phyloP scores from a whole-genome alignment of 2,113 vertebrate genomes.

The Sigmodon hispidus region DNA sequence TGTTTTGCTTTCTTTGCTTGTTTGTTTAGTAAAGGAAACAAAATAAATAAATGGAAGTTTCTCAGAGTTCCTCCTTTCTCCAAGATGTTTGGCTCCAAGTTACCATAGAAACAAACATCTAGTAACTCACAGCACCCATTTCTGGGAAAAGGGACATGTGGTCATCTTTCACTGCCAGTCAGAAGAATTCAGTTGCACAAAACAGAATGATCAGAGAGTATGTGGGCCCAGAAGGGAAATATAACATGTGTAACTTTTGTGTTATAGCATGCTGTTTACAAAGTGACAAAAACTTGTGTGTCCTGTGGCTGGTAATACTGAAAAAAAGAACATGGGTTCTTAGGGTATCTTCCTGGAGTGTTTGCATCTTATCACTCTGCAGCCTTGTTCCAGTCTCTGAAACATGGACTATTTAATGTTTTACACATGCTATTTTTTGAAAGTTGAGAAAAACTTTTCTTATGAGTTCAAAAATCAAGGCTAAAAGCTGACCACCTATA shows the following conservation, averaged over 20 bases:
- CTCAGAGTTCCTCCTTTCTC: not conserved
- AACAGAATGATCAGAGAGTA: not conserved
- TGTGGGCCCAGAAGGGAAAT: not conserved
- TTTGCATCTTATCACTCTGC: not conserved
- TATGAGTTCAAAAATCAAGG: conserved; percentile 54
- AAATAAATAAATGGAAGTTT: not conserved
- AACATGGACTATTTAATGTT: not conserved
- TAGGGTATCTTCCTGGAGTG: not conserved
- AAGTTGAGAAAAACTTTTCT: conserved; percentile 53
- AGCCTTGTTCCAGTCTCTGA: not conserved
- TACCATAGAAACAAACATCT: not conserved
- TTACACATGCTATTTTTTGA: not conserved
- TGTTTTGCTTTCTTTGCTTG: too few species aligned
- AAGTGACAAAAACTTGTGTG: conserved; percentile 3
- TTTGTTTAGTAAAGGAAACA: too few species aligned
- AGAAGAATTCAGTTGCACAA: not conserved
- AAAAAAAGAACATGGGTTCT: not conserved
- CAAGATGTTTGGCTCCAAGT: not conserved
- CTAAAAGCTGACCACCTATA: not conserved
- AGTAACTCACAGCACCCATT: not conserved
- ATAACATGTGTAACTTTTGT: not conserved
- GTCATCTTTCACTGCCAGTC: not conserved
- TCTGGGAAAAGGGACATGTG: not conserved
- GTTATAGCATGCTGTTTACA: not conserved
- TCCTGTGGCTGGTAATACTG: not conserved